phyloP scores from a whole-genome alignment of 2,113 vertebrate genomes.

The Nyctereutes procyonoides region DNA sequence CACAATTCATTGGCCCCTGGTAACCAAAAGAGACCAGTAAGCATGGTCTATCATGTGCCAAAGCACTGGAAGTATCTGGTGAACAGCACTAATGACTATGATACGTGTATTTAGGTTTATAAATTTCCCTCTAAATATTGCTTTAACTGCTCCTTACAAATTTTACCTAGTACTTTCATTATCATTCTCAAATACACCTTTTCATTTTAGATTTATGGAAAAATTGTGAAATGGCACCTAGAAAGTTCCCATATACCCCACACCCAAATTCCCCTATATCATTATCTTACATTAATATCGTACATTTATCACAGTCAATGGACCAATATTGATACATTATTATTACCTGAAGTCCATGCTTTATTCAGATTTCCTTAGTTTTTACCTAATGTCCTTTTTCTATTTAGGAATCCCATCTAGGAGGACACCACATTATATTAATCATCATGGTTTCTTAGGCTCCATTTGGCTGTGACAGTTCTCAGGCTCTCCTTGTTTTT shows the following conservation, averaged over 20 bases:
- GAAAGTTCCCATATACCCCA: background rate
- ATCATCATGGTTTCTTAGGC: background rate
- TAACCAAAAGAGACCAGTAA: background rate
- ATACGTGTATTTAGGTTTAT: background rate
- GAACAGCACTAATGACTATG: background rate
- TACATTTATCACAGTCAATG: background rate
- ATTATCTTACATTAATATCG: background rate
- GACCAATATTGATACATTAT: background rate
- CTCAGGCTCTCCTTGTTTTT: background rate
- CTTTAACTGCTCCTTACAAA: constrained; percentile 5
- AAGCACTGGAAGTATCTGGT: background rate
- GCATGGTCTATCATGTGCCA: background rate
- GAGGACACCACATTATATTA: background rate
- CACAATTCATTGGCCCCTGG: background rate
- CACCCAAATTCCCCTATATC: background rate
- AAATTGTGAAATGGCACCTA: background rate
- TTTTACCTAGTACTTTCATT: background rate
- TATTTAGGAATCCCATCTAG: background rate
- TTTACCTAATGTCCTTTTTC: background rate
- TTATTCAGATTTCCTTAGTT: background rate
- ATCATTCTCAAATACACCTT: background rate
- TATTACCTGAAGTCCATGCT: background rate
- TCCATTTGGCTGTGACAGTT: background rate
- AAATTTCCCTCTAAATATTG: background rate
- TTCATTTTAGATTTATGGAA: background rate